Evolutionary conservation across 2,888 invertebrate genomes (phyloP).

Genomic region (Drosophila longiperda): DNA sequence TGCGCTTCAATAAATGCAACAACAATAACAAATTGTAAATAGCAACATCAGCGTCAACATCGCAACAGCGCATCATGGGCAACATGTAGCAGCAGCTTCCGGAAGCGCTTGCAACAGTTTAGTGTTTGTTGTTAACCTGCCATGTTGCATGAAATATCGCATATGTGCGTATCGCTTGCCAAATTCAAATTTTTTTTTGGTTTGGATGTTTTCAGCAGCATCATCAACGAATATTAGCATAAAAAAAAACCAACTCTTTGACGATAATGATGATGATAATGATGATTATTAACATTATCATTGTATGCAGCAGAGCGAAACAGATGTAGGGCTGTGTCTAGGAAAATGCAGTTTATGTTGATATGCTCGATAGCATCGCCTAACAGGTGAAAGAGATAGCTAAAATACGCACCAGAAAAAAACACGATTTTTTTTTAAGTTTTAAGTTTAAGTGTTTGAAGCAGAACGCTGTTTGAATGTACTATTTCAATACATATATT

Average conservation of each 20-base stretch:
- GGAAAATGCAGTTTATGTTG: slow-evolving; percentile 58
- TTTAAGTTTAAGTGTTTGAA: not conserved
- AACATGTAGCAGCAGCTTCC: slow-evolving; percentile 56
- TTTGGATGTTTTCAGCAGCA: slow-evolving; percentile 19
- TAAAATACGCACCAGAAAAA: slow-evolving; percentile 19
- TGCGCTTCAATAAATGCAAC: slow-evolving; percentile 70
- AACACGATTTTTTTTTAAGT: not conserved
- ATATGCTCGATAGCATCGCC: slow-evolving; percentile 55
- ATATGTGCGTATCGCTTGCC: slow-evolving; percentile 55
- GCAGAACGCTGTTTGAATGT: slow-evolving; percentile 2
- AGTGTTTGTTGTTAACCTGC: slow-evolving; percentile 37
- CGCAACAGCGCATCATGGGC: slow-evolving; percentile 37
- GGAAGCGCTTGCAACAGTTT: slow-evolving; percentile 62
- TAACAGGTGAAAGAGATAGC: slow-evolving; percentile 36
- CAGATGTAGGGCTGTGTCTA: slow-evolving; percentile 43
- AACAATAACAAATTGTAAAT: slow-evolving; percentile 14
- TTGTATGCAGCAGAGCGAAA: slow-evolving; percentile 63
- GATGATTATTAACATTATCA: slow-evolving; percentile 40
- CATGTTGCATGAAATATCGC: slow-evolving; percentile 60
- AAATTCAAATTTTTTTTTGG: slow-evolving; percentile 30
- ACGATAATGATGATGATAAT: slow-evolving; percentile 16
- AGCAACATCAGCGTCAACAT: slow-evolving; percentile 22
- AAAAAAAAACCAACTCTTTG: slow-evolving; percentile 16
- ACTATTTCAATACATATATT: not conserved
- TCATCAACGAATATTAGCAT: slow-evolving; percentile 39